A percentile compares a stretch with the other conserved stretches of the same genome.
Evolutionary conservation across 1,140 invertebrate species (phyloP).

Genomic region (Theocolax elegans): DNA sequence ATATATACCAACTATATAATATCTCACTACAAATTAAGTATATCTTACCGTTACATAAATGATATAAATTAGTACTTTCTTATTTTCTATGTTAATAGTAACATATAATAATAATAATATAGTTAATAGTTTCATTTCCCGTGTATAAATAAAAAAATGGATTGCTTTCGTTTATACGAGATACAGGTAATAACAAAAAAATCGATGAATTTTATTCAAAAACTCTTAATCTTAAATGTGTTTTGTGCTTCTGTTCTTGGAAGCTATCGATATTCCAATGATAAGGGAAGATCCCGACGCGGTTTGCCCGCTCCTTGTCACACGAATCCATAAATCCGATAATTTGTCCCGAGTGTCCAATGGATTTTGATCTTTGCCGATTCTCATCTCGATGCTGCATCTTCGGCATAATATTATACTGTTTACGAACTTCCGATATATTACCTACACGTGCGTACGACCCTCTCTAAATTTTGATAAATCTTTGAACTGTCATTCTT

Average conservation of each 20-base stretch:
- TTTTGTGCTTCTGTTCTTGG: constrained; percentile 21
- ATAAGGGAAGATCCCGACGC: constrained; percentile 47
- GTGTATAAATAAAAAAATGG: too few species aligned
- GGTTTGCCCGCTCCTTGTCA: constrained; percentile 49
- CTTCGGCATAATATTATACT: constrained; percentile 58
- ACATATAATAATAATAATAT: too few species aligned
- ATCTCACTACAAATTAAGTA: too few species aligned
- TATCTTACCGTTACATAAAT: too few species aligned
- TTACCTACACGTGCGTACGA: background rate
- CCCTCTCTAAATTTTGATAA: constrained; percentile 5
- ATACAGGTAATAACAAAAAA: too few species aligned
- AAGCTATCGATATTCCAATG: constrained; percentile 61
- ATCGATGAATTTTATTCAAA: too few species aligned
- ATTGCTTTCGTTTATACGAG: too few species aligned
- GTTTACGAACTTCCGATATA: constrained; percentile 45
- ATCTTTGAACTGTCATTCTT: background rate
- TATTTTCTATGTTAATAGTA: too few species aligned
- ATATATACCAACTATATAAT: too few species aligned
- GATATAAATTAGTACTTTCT: too few species aligned
- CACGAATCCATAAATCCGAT: constrained; percentile 64
- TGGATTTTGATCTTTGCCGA: constrained; percentile 63
- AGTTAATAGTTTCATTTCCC: too few species aligned
- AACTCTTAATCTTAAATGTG: too few species aligned
- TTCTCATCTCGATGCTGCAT: constrained; percentile 48
- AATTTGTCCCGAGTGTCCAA: constrained; percentile 62